Percentiles rank a stretch among this genome's conserved stretches.
Evolutionary conservation across 2,888 invertebrate genomes (phyloP).

Genomic region (Thecophora atra): DNA sequence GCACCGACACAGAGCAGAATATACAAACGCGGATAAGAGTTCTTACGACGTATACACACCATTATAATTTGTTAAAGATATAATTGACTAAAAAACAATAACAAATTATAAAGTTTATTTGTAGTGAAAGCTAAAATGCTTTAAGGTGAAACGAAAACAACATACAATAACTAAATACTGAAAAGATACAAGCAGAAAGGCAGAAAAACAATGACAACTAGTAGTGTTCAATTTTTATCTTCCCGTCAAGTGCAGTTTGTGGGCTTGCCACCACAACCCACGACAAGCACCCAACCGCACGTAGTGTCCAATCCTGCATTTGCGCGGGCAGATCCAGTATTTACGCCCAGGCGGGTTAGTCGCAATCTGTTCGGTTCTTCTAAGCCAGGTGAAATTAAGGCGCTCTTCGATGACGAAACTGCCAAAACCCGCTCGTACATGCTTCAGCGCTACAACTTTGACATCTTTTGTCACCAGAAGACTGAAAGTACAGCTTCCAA

Average conservation of each 20-base stretch:
- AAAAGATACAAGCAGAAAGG: not conserved
- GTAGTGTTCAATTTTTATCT: slow-evolving; percentile 30
- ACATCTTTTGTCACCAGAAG: slow-evolving; percentile 19
- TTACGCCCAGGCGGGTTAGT: slow-evolving; percentile 23
- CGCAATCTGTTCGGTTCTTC: slow-evolving; percentile 32
- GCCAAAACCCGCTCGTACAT: slow-evolving; percentile 18
- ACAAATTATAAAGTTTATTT: slow-evolving; percentile 11
- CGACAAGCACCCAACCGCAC: not conserved
- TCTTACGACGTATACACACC: too few relatives aligned
- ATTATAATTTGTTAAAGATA: not conserved
- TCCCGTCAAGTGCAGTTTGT: slow-evolving; percentile 30
- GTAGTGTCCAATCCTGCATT: not conserved
- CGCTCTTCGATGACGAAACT: slow-evolving; percentile 21
- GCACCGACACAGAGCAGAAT: too few relatives aligned
- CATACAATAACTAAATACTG: not conserved
- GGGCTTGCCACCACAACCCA: slow-evolving; percentile 19
- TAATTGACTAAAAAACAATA: slow-evolving; percentile 16
- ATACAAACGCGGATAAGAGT: too few relatives aligned
- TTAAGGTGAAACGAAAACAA: not conserved
- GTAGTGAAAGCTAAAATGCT: slow-evolving; percentile 18
- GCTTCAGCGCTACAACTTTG: slow-evolving; percentile 27
- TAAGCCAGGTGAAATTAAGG: slow-evolving; percentile 24
- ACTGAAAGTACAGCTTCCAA: not conserved
- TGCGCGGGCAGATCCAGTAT: not conserved
- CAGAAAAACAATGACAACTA: slow-evolving; percentile 21